Base-by-base conservation (phyloP, 2,888 invertebrate species). In the Antheraea yamamai region DNA sequence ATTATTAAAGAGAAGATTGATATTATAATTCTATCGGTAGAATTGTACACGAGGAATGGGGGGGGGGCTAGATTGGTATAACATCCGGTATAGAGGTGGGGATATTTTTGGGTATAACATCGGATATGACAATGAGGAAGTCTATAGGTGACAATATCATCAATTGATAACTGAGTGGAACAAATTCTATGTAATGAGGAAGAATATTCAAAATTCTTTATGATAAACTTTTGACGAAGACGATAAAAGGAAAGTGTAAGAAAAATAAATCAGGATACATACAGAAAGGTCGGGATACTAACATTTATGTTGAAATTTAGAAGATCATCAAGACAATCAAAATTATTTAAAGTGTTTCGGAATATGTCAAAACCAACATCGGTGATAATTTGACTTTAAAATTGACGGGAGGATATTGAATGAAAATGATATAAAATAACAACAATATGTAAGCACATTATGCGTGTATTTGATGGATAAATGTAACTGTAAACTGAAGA, bases 61-160 rank as follows among this genome's bases (percentile, higher is more conserved):
- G 26, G 39, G 70, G 70, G 70, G 39, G 35, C 0, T 18, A 1
- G 39, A 39, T 8, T 70, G 7, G 70, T n/a, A 70, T 70, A 70
- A 70, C 70, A 70, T 39, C 70, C n/a, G 70, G 7, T 39, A 20
- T 39, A 20, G 39, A 39, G n/a, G 35, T 18, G 23, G 20, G 68
- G 18, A 16, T 68, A 66, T 66, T 30, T 26, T 35, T 68, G 68
- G 35, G 23, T 68, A 18, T 68, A 68, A 68, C 68, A 68, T 68
- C 30, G 35, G 68, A 68, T 35, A 68, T 35, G 68, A 68, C 4
- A 16, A 68, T 18, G 68, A 35, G 68, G 35, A 30, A 30, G 68
- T 18, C 6, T 68, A 35, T 18, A 68, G 35, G 23, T 23, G n/a
- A 23, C n/a, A 61, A 61, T 23, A 61, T 61, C 18, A 10, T 23